Percentiles rank a stretch among this genome's conserved stretches.
Evolutionary conservation across 2,113 vertebrate species (phyloP).

Genomic region (Zootoca vivipara): DNA sequence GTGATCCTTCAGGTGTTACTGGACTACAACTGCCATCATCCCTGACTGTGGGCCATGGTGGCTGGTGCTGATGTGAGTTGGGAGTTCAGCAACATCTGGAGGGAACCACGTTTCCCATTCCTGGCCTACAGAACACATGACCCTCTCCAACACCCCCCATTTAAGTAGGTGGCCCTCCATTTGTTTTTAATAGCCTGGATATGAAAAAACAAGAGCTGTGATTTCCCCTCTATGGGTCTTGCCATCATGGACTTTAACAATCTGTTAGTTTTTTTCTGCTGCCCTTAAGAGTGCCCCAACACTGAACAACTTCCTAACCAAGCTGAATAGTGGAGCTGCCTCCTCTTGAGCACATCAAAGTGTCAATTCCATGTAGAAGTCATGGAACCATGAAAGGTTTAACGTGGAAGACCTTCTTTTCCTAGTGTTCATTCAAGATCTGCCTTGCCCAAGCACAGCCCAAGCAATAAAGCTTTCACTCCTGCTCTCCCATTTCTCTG

Average conservation of each 20-base stretch:
- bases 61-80: too few relatives aligned
- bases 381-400: not conserved
- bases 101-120: too few relatives aligned
- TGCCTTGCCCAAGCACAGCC: too few relatives aligned
- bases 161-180: not conserved
- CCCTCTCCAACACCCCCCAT: not conserved
- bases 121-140: not conserved
- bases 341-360: not conserved
- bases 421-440: not conserved
- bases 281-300: not conserved
- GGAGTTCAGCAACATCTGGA: too few relatives aligned
- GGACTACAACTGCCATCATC: too few relatives aligned
- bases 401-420: not conserved
- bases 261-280: not conserved
- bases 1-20: too few relatives aligned
- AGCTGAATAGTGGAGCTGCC: too few relatives aligned
- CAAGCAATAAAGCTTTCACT: fast-evolving
- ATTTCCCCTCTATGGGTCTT: too few relatives aligned
- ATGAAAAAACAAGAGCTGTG: not conserved
- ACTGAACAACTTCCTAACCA: not conserved
- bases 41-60: too few relatives aligned
- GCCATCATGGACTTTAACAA: not conserved
- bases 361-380: not conserved
- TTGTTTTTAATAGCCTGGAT: not conserved
- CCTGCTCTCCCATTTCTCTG: not conserved